A percentile compares a stretch with the other conserved stretches of the same genome.
These are phyloP conservation scores for Lepus oiostolus DNA, from an alignment of 2,797 vertebrate species.

Conservation along the genomic window DNA sequence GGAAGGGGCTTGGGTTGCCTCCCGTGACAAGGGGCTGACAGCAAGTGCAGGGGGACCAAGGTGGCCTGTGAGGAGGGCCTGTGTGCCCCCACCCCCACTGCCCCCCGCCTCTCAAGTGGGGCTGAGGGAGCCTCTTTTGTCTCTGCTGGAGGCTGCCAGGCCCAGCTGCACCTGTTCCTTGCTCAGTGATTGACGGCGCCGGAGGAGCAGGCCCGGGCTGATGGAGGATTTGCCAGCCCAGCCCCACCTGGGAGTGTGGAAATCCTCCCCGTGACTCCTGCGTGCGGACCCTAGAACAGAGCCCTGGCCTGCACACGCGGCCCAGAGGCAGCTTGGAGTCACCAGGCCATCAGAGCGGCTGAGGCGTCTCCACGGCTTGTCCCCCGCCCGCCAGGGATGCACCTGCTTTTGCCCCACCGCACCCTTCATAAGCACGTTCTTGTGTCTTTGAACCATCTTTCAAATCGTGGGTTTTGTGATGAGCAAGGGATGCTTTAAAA, in stretches of 20 bases:
- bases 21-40: background rate
- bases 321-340: background rate
- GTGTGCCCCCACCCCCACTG: background rate
- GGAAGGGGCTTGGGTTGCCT: background rate
- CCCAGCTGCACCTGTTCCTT: conserved; percentile 69
- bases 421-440: background rate
- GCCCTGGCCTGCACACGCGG: fast-evolving
- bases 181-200: conserved; percentile 45
- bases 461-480: background rate
- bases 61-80: background rate
- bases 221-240: background rate
- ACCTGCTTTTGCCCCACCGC: background rate
- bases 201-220: background rate
- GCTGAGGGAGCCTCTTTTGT: conserved; percentile 55
- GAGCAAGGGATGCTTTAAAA: background rate
- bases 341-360: background rate
- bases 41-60: background rate
- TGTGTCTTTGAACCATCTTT: background rate
- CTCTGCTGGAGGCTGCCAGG: conserved; percentile 43
- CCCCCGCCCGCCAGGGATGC: background rate
- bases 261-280: background rate
- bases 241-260: background rate
- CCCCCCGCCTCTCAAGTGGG: background rate
- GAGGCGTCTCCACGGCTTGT: background rate
- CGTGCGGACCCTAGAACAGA: background rate